Evolutionary conservation across 2,113 vertebrate genomes (phyloP), one percentile per base, ranked within the genome.

Genomic region (Andinoacara biseriatus): DNA sequence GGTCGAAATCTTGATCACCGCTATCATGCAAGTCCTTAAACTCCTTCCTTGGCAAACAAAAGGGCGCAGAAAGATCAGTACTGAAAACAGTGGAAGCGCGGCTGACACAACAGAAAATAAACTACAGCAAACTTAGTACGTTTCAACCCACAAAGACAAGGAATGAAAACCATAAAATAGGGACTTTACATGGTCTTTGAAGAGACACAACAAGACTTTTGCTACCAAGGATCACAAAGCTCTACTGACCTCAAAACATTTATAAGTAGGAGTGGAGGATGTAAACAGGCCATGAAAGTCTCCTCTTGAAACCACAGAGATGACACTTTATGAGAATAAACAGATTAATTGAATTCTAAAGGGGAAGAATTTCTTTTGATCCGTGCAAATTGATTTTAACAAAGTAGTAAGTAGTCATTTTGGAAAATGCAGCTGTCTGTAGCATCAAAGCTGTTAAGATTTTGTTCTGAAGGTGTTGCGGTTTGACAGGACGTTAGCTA

Each of bases 161-260:
- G 29, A 86, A 57, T 67, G 17, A 54, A 85, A 84, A n/a, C 74
- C 46, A 85, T 81, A 81, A 80, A 87, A 67, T 58, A 18, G 90
- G 89, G 86, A 91, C 78, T 92, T 90, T 88, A 89, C 75, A 3
- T 85, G 31, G 62, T 59, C 82, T 92, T 89, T 92, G 82, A 92
- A 92, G 82, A 83, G 54, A 77, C 77, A 78, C 75, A 81, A 85
- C 33, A 8, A 82, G 57, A 63, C 17, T 49, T 49, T 82, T 20
- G 17, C 78, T 80, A 46, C 89, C 88, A 83, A 92, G 67, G 84
- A 65, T 84, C 80, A 65, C 81, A 82, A 63, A 85, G 85, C 85
- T 80, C 77, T 80, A 77, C 74, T 90, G 91, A 90, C 93, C 93
- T 93, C 89, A 76, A 93, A 92, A 90, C 88, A 87, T 89, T 90